Evolutionary conservation across 1,140 invertebrate genomes (phyloP).

Genomic region (Parapsyche elsis): DNA sequence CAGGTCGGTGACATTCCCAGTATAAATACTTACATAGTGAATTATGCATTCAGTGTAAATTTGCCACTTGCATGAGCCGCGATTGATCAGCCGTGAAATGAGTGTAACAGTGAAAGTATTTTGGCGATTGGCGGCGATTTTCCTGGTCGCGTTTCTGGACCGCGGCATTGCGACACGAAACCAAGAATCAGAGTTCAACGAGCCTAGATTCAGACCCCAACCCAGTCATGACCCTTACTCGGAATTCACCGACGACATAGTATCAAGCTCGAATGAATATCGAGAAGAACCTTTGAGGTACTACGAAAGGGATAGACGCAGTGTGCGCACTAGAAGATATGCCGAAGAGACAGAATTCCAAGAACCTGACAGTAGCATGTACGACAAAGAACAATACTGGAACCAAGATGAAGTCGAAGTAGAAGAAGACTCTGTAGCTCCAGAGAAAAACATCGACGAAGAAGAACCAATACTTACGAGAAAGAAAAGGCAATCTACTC

Average conservation of each 20-base stretch:
- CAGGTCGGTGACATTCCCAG: conserved; percentile 44
- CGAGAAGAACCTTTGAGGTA: not conserved
- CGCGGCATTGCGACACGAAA: conserved; percentile 47
- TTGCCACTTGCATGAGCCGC: conserved; percentile 51
- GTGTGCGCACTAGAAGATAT: not conserved
- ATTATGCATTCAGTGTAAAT: conserved; percentile 55
- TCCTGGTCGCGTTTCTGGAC: conserved; percentile 54
- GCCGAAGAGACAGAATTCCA: conserved; percentile 58
- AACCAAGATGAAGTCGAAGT: conserved; percentile 61
- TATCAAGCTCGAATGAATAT: not conserved
- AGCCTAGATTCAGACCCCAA: conserved; percentile 24
- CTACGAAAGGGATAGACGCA: conserved; percentile 37
- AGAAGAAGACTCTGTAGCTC: conserved; percentile 57
- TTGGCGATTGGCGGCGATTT: conserved; percentile 50
- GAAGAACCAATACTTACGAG: conserved; percentile 56
- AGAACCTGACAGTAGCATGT: conserved; percentile 58
- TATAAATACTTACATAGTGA: conserved; percentile 55
- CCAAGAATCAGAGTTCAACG: conserved; percentile 42
- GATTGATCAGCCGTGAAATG: conserved; percentile 49
- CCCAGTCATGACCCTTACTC: conserved; percentile 32
- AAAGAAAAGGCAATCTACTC: conserved; percentile 29
- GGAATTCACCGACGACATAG: conserved; percentile 46
- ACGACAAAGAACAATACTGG: conserved; percentile 63
- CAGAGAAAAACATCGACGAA: conserved; percentile 26
- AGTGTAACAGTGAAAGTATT: conserved; percentile 55